Conservation (phyloP, 2,888 invertebrate species). For the Amorpha juglandis region DNA sequence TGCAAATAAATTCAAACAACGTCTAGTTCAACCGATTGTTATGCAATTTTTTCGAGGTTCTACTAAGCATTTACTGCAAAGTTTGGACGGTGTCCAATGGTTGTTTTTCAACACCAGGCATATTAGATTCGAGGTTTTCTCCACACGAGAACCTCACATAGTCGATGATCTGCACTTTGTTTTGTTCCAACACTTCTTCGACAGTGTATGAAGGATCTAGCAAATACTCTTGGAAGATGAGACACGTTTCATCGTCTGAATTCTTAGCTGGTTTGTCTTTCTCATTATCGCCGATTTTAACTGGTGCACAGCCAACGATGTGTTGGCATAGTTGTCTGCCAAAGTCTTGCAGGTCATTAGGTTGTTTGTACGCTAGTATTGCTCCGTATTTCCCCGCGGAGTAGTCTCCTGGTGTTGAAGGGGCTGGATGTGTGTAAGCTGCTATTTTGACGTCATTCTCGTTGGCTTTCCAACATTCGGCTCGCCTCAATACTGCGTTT, state of each 20-base stretch:
- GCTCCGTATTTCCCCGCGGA: slow-evolving; percentile 94
- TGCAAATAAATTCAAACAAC: slow-evolving; percentile 22
- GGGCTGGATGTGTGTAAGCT: slow-evolving; percentile 92
- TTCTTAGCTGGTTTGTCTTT: slow-evolving; percentile 86
- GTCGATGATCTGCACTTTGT: slow-evolving; percentile 88
- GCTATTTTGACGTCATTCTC: slow-evolving; percentile 79
- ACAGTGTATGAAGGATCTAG: slow-evolving; percentile 90
- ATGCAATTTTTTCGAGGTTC: not conserved
- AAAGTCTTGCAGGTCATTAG: slow-evolving; percentile 70
- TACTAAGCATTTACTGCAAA: slow-evolving; percentile 78
- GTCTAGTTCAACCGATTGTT: slow-evolving; percentile 10
- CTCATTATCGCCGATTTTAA: slow-evolving; percentile 87
- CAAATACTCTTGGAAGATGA: slow-evolving; percentile 95
- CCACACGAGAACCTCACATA: slow-evolving; percentile 96
- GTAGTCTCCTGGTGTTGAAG: slow-evolving; percentile 71
- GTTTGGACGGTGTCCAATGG: slow-evolving; percentile 86
- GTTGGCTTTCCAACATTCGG: slow-evolving; percentile 88
- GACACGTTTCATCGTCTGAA: slow-evolving; percentile 90
- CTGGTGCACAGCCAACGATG: slow-evolving; percentile 94
- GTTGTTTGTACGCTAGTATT: slow-evolving; percentile 88
- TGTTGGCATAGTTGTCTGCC: slow-evolving; percentile 95
- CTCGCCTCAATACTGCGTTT: slow-evolving; percentile 92
- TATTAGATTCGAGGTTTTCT: slow-evolving; percentile 78
- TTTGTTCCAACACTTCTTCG: slow-evolving; percentile 87
- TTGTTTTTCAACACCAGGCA: slow-evolving; percentile 79